phyloP scores from a whole-genome alignment of 2,888 invertebrate genomes.

The Hyalella azteca region DNA sequence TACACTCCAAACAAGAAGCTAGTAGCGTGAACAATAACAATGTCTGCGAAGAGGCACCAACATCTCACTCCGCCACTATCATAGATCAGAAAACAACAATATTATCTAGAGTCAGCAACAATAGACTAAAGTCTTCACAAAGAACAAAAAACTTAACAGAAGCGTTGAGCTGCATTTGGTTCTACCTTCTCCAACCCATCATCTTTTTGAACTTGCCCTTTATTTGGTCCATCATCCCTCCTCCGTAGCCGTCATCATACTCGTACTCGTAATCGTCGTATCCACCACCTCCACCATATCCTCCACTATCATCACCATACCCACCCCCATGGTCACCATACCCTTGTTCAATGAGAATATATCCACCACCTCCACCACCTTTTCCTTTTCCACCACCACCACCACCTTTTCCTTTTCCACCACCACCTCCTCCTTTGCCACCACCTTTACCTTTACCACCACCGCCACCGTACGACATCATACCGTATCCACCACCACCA shows the following conservation, averaged over 20 bases:
- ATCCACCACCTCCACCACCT: neutral
- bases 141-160: slow-evolving; percentile 29
- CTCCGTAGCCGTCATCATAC: slow-evolving; percentile 4
- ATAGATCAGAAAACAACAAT: no score
- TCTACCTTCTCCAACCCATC: slow-evolving; percentile 35
- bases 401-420: neutral
- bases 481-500: slow-evolving; percentile 36
- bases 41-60: no score
- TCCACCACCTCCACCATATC: neutral
- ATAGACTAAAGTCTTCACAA: neutral
- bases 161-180: slow-evolving; percentile 12
- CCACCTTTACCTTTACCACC: slow-evolving; percentile 26
- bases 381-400: slow-evolving; percentile 6
- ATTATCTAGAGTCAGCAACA: slow-evolving; percentile 1
- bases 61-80: no score
- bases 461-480: slow-evolving; percentile 32
- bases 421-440: neutral
- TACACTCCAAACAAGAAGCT: no score
- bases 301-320: neutral
- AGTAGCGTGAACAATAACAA: no score
- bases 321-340: neutral
- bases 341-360: neutral
- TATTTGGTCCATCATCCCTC: slow-evolving; percentile 5
- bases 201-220: slow-evolving; percentile 33
- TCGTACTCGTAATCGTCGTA: slow-evolving; percentile 27